Evolutionary conservation across 2,888 invertebrate species (phyloP).

Genomic region (Zaprionus bogoriensis): DNA sequence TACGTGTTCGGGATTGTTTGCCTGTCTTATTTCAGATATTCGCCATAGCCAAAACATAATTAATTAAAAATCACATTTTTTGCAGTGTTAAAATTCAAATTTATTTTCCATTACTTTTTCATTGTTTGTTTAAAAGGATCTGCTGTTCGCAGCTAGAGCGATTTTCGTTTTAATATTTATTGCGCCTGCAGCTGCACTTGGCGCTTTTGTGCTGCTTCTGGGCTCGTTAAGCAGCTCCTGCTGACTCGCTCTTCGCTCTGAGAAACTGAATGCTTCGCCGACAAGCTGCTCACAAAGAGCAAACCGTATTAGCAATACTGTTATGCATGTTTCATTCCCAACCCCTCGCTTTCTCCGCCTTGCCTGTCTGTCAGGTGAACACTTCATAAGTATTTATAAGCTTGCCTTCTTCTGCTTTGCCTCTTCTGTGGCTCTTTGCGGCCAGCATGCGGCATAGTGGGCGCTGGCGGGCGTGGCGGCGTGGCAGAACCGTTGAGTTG

Average conservation of each 20-base stretch:
- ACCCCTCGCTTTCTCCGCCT: not conserved
- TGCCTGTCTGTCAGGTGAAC: conserved; percentile 32
- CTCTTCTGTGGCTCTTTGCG: conserved; percentile 27
- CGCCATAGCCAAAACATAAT: no score
- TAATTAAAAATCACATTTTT: no score
- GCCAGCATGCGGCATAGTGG: not conserved
- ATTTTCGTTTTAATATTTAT: not conserved
- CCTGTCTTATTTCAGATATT: no score
- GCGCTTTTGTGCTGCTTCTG: not conserved
- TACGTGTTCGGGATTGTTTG: no score
- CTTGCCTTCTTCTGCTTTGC: conserved; percentile 27
- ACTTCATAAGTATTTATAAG: conserved; percentile 60
- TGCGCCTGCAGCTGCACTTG: not conserved
- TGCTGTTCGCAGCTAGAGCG: no score
- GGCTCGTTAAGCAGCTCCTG: conserved; percentile 6
- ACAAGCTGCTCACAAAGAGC: conserved; percentile 42
- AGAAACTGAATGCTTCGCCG: conserved; percentile 22
- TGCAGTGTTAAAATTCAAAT: not conserved
- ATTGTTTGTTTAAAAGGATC: no score
- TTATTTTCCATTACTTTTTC: not conserved
- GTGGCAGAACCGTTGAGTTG: conserved; percentile 16
- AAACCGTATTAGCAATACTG: conserved; percentile 53
- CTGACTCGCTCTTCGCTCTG: not conserved
- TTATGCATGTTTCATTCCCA: conserved; percentile 22
- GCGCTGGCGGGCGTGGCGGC: not conserved